These are phyloP conservation scores for Sanderia malayensis DNA, from an alignment of 30 jellyfish, hydroid and myxozoan genomes.

Conservation along the genomic window DNA sequence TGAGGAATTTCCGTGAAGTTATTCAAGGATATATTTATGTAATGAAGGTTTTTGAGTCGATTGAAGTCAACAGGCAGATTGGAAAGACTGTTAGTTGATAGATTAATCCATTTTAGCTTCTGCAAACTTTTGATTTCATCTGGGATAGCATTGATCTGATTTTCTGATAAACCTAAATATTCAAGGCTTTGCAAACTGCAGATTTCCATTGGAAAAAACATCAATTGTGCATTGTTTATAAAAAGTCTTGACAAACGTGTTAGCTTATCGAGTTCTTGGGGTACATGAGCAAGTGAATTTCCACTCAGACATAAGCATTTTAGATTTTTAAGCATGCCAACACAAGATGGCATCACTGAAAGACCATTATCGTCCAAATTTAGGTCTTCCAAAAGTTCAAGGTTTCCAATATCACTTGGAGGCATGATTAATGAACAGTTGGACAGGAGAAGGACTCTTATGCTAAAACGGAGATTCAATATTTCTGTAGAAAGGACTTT, in stretches of 20 bases:
- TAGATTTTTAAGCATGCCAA: conserved; percentile 46
- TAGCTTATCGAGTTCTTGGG: conserved; percentile 53
- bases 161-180: conserved; percentile 68
- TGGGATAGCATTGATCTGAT: conserved; percentile 60
- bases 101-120: conserved; percentile 73
- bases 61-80: conserved; percentile 43
- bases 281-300: conserved; percentile 77
- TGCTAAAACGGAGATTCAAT: not conserved
- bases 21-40: conserved; percentile 57
- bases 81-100: conserved; percentile 48
- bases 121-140: conserved; percentile 41
- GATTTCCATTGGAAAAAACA: conserved; percentile 69
- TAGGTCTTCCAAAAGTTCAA: conserved; percentile 66
- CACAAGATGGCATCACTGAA: conserved; percentile 75
- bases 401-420: conserved; percentile 63
- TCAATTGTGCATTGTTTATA: conserved; percentile 54
- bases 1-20: conserved; percentile 39
- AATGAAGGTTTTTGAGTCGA: conserved; percentile 24
- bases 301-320: conserved; percentile 68
- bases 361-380: conserved; percentile 75
- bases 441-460: conserved; percentile 40
- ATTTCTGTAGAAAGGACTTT: conserved; percentile 65
- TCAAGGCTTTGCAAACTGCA: conserved; percentile 64
- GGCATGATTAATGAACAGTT: conserved; percentile 75
- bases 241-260: conserved; percentile 51